These are phyloP conservation scores for Paramormyrops hopkinsi DNA, from an alignment of 2,797 vertebrate species.

Conservation along the genomic window DNA sequence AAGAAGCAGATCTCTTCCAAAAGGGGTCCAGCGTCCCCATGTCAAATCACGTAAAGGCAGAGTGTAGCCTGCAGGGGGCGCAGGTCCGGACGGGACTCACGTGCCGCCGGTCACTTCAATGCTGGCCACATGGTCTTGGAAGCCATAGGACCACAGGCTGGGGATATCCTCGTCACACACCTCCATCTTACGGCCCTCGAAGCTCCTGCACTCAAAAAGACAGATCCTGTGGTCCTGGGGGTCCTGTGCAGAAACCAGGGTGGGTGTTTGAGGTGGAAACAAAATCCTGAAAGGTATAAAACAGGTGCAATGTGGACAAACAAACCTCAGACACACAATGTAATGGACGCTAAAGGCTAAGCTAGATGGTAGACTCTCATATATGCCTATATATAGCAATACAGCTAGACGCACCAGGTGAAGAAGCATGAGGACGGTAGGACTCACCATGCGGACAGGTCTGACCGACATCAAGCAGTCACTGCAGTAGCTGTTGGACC, in stretches of 20 bases:
- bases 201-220: slow-evolving; percentile 67
- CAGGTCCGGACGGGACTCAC: slow-evolving; percentile 49
- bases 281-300: background rate
- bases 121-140: slow-evolving; percentile 72
- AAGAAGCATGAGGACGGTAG: background rate
- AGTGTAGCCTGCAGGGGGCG: background rate
- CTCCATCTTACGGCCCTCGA: slow-evolving; percentile 80
- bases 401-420: background rate
- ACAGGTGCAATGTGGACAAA: background rate
- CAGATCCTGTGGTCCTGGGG: slow-evolving; percentile 75
- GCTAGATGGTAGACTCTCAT: background rate
- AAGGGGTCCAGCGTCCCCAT: background rate
- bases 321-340: background rate
- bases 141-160: slow-evolving; percentile 76
- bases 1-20: background rate
- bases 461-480: slow-evolving; percentile 72
- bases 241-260: slow-evolving; percentile 51
- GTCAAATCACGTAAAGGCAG: background rate
- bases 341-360: background rate
- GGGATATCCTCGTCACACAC: slow-evolving; percentile 77
- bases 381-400: background rate
- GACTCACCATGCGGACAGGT: slow-evolving; percentile 68
- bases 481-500: slow-evolving; percentile 76
- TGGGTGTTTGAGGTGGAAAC: background rate
- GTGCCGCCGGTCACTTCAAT: slow-evolving; percentile 75